These are phyloP conservation scores for Drosophila nr. perissopoda DNA, from an alignment of 2,888 invertebrate species.

Conservation along the genomic window DNA sequence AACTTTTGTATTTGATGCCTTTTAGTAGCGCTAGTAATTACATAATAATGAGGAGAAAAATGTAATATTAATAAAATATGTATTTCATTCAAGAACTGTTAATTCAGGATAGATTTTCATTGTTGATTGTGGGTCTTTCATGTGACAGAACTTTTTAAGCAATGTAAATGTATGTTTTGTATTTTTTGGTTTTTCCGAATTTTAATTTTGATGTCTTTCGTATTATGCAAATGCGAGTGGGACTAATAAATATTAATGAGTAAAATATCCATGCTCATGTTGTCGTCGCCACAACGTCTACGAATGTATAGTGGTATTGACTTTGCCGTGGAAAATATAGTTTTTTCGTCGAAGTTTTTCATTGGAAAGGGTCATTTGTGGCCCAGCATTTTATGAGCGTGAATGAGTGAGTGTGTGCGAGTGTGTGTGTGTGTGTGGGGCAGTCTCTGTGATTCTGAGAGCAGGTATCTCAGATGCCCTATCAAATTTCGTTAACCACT, in stretches of 20 bases:
- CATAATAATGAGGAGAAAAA: neutral
- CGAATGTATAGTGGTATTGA: conserved; percentile 21
- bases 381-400: conserved; percentile 48
- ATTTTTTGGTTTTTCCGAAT: neutral
- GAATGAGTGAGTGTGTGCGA: conserved; percentile 14
- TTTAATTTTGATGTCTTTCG: conserved; percentile 38
- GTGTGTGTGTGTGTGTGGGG: neutral
- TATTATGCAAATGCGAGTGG: conserved; percentile 47
- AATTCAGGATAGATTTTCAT: neutral
- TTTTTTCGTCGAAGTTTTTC: conserved; percentile 38
- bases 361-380: conserved; percentile 41
- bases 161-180: conserved; percentile 21
- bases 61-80: neutral
- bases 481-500: conserved; percentile 77
- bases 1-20: neutral
- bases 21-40: neutral
- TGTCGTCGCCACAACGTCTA: conserved; percentile 68
- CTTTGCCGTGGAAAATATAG: conserved; percentile 31
- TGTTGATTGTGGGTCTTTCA: neutral
- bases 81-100: neutral
- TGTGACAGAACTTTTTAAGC: conserved; percentile 13
- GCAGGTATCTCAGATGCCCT: conserved; percentile 75
- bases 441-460: conserved; percentile 35
- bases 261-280: conserved; percentile 53
- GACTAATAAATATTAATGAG: conserved; percentile 60